Base-by-base conservation (phyloP, 2,888 invertebrate genomes). In the Tillus elongatus region DNA sequence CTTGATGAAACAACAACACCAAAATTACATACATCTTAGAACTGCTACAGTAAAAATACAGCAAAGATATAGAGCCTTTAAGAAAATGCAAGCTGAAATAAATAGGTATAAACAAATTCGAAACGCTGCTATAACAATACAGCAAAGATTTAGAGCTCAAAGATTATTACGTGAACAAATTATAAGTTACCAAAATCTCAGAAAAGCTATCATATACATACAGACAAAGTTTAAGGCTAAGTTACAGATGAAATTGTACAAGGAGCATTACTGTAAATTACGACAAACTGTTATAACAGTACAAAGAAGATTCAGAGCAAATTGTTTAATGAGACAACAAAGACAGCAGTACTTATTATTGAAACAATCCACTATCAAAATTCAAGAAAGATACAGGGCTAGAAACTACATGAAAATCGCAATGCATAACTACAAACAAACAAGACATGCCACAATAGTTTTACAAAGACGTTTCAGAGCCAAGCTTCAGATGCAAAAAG, bases 301-400 rank as follows among this genome's bases (percentile, higher is more conserved):
- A 8, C 79, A 79, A 50, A 61, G 69, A 72, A 30, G 64, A 69
- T 4, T 65, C 64, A 42, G 31, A 11, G 24, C 24, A 19, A 6
- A n/a, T 19, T n/a, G 6, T 19, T n/a, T 37, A 15, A 49, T 44
- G 51, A 38, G 36, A 37, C 36, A 15, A 31, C 30, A 35, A 26
- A 37, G 42, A 4, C 36, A 33, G 9, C 3, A 46, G 8, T 53
- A 44, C 36, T 26, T 46, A 8, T 15, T 50, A 27, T 53, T 63
- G 27, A 68, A 63, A 30, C 52, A 58, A 12, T 54, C 66, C 8
- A 61, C 67, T 14, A 54, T 70, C 9, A 44, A 47, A 2, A 54
- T 78, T 31, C 79, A 80, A 47, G 62, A 58, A 36, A 69, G 63
- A 57, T 67, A 71, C 50, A 68, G 70, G 47, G 70, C 72, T 1